A percentile compares a stretch with the other conserved stretches of the same genome.
Evolutionary conservation across 2,888 invertebrate genomes (phyloP).

Genomic region (Iselma pallidipennis): DNA sequence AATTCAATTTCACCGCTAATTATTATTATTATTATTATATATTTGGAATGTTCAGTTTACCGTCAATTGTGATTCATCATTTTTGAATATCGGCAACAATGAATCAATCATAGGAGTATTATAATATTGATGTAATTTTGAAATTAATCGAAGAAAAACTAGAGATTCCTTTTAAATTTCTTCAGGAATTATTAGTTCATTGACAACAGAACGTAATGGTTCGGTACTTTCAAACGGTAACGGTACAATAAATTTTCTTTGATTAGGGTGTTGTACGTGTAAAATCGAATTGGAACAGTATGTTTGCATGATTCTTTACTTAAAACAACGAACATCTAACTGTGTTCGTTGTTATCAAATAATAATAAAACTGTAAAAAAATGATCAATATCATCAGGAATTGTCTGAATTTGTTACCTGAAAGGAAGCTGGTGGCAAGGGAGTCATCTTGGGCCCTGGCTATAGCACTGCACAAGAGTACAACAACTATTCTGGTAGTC

Average conservation of each 20-base stretch:
- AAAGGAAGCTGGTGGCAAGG: conserved; percentile 79
- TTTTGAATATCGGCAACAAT: conserved; percentile 6
- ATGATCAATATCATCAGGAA: neutral
- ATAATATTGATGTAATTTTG: neutral
- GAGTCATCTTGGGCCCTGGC: conserved; percentile 70
- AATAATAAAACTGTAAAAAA: neutral
- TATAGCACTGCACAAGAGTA: conserved; percentile 43
- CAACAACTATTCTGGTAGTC: conserved; percentile 39
- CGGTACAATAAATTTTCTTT: conserved; percentile 24
- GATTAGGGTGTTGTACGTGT: conserved; percentile 6
- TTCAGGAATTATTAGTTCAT: neutral
- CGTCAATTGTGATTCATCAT: conserved; percentile 18
- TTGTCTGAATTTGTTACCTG: conserved; percentile 61
- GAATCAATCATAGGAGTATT: conserved; percentile 15
- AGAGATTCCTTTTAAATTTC: neutral
- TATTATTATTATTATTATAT: no score
- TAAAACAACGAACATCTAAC: conserved; percentile 16
- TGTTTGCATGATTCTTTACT: conserved; percentile 17
- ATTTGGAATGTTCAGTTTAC: conserved; percentile 12
- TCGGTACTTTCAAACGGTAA: conserved; percentile 21
- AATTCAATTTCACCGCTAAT: conserved; percentile 13
- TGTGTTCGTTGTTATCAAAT: no score
- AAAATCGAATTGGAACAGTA: conserved; percentile 7
- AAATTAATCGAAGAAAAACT: neutral
- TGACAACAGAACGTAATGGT: neutral